phyloP scores from a whole-genome alignment of 2,888 invertebrate genomes.

The Stenotaenia linearis region DNA sequence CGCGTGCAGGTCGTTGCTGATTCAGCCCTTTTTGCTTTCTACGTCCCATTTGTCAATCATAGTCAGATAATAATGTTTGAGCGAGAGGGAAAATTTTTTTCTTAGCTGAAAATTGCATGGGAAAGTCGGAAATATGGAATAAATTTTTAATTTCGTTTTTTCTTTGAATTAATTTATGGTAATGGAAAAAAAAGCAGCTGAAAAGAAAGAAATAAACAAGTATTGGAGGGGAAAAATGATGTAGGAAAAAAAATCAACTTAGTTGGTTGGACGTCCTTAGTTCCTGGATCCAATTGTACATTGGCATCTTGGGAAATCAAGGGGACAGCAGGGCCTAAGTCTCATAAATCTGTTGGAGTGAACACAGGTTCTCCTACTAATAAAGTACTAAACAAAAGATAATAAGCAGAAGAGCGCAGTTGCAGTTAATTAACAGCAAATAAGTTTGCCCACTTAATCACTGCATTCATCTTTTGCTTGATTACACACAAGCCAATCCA shows the following conservation, averaged over 20 bases:
- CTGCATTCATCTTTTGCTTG: slow-evolving; percentile 21
- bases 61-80: slow-evolving; percentile 1
- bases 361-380: slow-evolving; percentile 4
- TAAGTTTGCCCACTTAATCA: not conserved
- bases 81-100: not conserved
- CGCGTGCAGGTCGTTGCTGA: slow-evolving; percentile 10
- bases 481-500: not conserved
- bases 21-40: not conserved
- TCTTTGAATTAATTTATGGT: not conserved
- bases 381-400: slow-evolving; percentile 22
- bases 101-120: not conserved
- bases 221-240: not conserved
- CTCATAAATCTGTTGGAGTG: slow-evolving; percentile 19
- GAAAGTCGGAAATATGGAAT: not conserved
- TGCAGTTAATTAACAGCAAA: not conserved
- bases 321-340: slow-evolving; percentile 8
- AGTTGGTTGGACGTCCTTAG: slow-evolving; percentile 3
- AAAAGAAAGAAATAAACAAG: not conserved
- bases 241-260: not conserved
- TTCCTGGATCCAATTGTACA: slow-evolving; percentile 13
- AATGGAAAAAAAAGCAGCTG: not conserved
- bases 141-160: not conserved
- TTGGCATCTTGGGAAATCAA: slow-evolving; percentile 21
- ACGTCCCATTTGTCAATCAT: slow-evolving; percentile 12
- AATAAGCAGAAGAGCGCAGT: slow-evolving; percentile 13